These are phyloP conservation scores for Arctocebus calabarensis DNA, from an alignment of 2,797 vertebrate genomes.

Conservation along the genomic window DNA sequence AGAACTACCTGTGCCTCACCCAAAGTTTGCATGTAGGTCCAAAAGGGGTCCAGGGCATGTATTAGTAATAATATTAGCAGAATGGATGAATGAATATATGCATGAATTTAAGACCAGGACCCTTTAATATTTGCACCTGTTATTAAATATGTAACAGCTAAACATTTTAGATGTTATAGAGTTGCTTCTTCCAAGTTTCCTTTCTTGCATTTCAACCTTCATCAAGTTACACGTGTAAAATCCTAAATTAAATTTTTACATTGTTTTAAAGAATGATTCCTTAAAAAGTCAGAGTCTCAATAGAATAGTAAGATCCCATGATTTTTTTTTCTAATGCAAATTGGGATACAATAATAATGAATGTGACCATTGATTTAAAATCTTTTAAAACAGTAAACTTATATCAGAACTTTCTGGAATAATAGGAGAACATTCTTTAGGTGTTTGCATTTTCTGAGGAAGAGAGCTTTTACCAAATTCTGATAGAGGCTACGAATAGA, in stretches of 20 bases:
- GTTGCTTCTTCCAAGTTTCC: background rate
- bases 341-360: background rate
- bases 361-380: background rate
- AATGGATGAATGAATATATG: background rate
- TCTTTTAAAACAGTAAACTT: background rate
- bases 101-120: background rate
- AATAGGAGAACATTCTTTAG: background rate
- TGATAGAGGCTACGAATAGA: background rate
- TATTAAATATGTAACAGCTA: background rate
- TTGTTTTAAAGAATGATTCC: background rate
- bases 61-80: background rate
- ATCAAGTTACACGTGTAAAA: background rate
- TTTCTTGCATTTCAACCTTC: constrained; percentile 48
- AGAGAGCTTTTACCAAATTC: background rate
- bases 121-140: constrained; percentile 11
- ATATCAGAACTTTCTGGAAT: background rate
- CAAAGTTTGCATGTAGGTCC: background rate
- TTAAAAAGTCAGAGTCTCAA: constrained; percentile 11
- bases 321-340: background rate
- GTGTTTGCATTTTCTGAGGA: background rate
- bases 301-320: background rate
- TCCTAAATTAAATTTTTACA: constrained; percentile 44
- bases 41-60: background rate
- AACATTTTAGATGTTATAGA: background rate
- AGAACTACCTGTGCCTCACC: background rate